phyloP scores from a whole-genome alignment of 2,113 vertebrate species.

The Pelobates fuscus region DNA sequence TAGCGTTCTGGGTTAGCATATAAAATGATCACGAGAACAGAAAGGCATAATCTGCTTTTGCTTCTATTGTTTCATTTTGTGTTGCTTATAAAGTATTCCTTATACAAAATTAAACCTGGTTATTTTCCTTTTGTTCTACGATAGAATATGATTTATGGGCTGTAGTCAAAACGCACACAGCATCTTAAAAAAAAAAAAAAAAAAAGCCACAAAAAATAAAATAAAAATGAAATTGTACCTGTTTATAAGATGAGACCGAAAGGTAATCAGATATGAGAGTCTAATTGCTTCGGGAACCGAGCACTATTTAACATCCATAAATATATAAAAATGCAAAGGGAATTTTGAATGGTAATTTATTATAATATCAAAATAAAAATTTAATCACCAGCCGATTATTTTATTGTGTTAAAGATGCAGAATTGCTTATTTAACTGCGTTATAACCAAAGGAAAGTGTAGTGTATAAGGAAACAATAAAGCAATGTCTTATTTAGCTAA shows the following conservation, averaged over 20 bases:
- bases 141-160: slow-evolving; percentile 65
- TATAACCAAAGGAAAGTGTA: no score
- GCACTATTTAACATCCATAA: slow-evolving; percentile 23
- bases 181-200: slow-evolving; percentile 52
- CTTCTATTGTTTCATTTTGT: slow-evolving; percentile 60
- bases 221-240: slow-evolving; percentile 42
- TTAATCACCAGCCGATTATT: neutral
- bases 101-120: slow-evolving; percentile 69
- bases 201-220: slow-evolving; percentile 1
- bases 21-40: slow-evolving; percentile 67
- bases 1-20: slow-evolving; percentile 73
- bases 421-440: no score
- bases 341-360: slow-evolving; percentile 12
- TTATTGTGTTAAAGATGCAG: neutral
- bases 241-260: slow-evolving; percentile 25
- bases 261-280: slow-evolving; percentile 38
- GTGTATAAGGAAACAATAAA: no score
- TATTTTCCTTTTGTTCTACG: slow-evolving; percentile 65
- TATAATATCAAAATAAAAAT: neutral
- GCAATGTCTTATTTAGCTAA: no score
- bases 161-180: slow-evolving; percentile 58
- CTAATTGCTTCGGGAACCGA: slow-evolving; percentile 27
- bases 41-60: slow-evolving; percentile 62
- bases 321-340: slow-evolving; percentile 21
- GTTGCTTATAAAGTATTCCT: slow-evolving; percentile 59